Evolutionary conservation across 1,140 invertebrate species (phyloP).

Genomic region (Drosophila obscura): DNA sequence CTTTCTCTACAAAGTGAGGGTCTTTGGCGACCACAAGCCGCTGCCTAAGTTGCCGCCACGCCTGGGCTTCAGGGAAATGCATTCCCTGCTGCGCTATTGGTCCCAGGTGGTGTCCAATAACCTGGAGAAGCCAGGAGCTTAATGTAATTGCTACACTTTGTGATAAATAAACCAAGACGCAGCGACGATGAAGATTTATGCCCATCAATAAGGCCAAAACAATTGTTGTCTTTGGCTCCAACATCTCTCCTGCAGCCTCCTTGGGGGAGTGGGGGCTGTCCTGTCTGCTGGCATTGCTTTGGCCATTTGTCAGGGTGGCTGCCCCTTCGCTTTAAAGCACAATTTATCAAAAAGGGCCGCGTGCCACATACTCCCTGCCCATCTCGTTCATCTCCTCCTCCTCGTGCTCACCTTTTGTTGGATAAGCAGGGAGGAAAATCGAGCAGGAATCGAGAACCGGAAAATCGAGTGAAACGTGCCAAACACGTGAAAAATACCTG

Average conservation of each 20-base stretch:
- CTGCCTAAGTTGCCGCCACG: constrained; percentile 24
- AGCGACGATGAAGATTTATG: constrained; percentile 72
- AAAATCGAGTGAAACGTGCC: constrained; percentile 92
- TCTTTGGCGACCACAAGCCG: constrained; percentile 87
- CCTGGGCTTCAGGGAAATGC: constrained; percentile 43
- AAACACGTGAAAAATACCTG: constrained; percentile 94
- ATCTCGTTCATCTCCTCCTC: neutral
- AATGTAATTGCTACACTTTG: constrained; percentile 74
- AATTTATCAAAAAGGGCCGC: constrained; percentile 71
- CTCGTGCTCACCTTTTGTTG: neutral
- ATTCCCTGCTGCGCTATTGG: constrained; percentile 56
- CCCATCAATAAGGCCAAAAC: constrained; percentile 57
- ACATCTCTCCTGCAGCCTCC: constrained; percentile 9
- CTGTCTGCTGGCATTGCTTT: constrained; percentile 62
- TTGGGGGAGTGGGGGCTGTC: constrained; percentile 1
- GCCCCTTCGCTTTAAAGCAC: constrained; percentile 70
- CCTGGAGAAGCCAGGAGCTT: constrained; percentile 35
- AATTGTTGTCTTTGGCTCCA: constrained; percentile 36
- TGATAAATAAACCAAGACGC: constrained; percentile 69
- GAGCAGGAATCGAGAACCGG: constrained; percentile 85
- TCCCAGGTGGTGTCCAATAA: constrained; percentile 40
- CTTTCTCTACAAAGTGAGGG: constrained; percentile 92
- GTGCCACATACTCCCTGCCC: constrained; percentile 47
- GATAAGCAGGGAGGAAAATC: constrained; percentile 57
- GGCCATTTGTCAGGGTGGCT: constrained; percentile 71